Conservation (phyloP, 2,797 vertebrate species). For the Microctenopoma steveboyesi region DNA sequence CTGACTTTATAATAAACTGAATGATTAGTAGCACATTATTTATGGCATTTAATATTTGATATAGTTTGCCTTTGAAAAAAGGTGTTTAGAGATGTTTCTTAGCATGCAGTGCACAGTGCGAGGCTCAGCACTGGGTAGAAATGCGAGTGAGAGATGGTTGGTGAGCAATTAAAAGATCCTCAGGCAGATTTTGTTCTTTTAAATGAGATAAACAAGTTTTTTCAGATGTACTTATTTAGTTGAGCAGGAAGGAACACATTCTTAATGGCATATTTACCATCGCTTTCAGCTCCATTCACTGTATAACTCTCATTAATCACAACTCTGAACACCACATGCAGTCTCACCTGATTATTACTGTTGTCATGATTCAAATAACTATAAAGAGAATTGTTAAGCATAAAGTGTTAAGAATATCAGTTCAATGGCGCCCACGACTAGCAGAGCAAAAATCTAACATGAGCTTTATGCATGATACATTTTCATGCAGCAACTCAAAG, state of each 20-base stretch:
- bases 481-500: background rate
- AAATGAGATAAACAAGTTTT: background rate
- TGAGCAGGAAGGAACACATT: background rate
- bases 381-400: too few species aligned
- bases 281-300: background rate
- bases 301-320: background rate
- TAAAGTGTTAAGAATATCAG: too few species aligned
- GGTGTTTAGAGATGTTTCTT: background rate
- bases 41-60: background rate
- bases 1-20: background rate
- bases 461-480: background rate
- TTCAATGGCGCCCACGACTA: too few species aligned
- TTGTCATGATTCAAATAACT: too few species aligned
- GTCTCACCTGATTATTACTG: background rate
- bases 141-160: background rate
- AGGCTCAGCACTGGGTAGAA: conserved; percentile 2
- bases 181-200: conserved; percentile 5
- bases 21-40: conserved; percentile 1
- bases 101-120: background rate
- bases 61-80: background rate
- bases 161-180: conserved; percentile 2
- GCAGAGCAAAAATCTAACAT: too few species aligned
- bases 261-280: background rate
- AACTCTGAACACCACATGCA: background rate
- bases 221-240: background rate